Evolutionary conservation across 1,140 invertebrate species (phyloP).

Genomic region (Drosophila serrata): DNA sequence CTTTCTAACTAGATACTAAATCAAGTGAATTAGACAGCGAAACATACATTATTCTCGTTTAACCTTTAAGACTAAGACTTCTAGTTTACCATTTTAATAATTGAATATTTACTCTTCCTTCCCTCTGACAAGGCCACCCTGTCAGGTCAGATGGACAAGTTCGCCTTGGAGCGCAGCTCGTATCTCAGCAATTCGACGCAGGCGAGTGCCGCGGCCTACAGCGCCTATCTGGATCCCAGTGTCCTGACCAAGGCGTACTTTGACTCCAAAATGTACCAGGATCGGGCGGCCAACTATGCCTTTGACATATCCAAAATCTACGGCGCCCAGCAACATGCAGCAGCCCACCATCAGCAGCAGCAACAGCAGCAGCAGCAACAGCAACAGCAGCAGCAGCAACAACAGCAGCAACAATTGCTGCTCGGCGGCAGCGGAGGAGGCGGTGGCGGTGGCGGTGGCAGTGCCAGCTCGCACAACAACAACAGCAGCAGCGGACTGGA

Average conservation of each 20-base stretch:
- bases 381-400: conserved; percentile 65
- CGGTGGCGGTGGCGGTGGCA: conserved; percentile 46
- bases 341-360: conserved; percentile 76
- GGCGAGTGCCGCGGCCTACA: conserved; percentile 75
- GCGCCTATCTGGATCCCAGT: conserved; percentile 90
- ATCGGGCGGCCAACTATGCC: conserved; percentile 88
- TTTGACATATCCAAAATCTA: conserved; percentile 91
- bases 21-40: too few relatives aligned
- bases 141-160: conserved; percentile 84
- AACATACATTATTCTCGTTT: too few relatives aligned
- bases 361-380: conserved; percentile 74
- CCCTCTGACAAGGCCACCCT: conserved; percentile 60
- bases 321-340: conserved; percentile 76
- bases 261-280: conserved; percentile 92
- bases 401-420: conserved; percentile 68
- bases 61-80: too few relatives aligned
- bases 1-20: too few relatives aligned
- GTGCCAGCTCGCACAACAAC: conserved; percentile 74
- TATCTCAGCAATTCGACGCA: conserved; percentile 81
- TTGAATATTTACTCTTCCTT: background rate
- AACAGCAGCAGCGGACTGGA: conserved; percentile 77
- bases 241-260: conserved; percentile 92
- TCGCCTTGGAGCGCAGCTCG: conserved; percentile 84
- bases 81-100: too few relatives aligned
- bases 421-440: conserved; percentile 46